A percentile compares a stretch with the other conserved stretches of the same genome.
phyloP scores from a whole-genome alignment of 2,797 vertebrate species.

The Kryptopterus vitreolus region DNA sequence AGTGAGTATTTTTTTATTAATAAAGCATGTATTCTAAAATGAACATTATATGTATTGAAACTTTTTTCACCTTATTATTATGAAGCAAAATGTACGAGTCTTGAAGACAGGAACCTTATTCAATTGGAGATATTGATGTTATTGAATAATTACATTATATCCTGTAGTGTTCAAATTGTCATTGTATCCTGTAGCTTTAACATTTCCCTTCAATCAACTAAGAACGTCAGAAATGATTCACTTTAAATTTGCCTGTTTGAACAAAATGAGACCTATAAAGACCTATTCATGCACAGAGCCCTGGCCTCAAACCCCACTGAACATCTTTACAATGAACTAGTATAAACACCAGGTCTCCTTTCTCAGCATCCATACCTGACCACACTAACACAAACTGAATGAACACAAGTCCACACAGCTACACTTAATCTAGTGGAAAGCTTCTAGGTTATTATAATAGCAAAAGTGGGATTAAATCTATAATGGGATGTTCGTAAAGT shows the following conservation, averaged over 20 bases:
- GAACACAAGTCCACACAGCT: not conserved
- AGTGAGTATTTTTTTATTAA: slow-evolving; percentile 80
- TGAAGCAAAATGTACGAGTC: not conserved
- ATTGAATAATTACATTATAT: not conserved
- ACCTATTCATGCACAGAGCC: not conserved
- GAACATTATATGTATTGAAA: no score
- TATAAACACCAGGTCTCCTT: not conserved
- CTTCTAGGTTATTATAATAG: not conserved
- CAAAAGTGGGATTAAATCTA: not conserved
- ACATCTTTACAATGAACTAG: not conserved
- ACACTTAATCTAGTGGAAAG: not conserved
- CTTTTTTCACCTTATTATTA: no score
- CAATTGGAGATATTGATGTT: not conserved
- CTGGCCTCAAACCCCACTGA: not conserved
- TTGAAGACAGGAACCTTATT: not conserved
- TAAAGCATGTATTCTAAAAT: no score
- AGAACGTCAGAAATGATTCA: not conserved
- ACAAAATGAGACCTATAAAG: not conserved
- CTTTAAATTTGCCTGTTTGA: not conserved
- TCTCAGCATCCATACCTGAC: not conserved
- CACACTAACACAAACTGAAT: not conserved
- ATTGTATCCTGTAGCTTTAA: no score
- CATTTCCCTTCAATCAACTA: not conserved
- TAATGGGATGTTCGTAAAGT: not conserved
- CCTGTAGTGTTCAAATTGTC: no score